Conservation (phyloP, 30 jellyfish, hydroid and myxozoan species). For the Aurelia aurita region DNA sequence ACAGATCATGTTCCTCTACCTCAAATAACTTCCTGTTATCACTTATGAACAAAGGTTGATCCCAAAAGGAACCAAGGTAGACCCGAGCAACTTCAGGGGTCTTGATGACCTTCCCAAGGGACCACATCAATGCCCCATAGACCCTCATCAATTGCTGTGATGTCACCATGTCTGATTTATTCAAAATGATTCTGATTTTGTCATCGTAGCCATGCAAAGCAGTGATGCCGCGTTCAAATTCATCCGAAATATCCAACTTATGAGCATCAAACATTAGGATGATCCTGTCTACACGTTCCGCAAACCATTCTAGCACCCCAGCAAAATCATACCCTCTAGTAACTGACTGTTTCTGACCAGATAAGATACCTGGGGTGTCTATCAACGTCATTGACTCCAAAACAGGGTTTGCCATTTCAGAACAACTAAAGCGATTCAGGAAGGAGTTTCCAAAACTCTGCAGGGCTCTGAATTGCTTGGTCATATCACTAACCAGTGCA, state of each 20-base stretch:
- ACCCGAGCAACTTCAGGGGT: conserved; percentile 99
- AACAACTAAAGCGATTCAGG: conserved; percentile 90
- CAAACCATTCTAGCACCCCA: conserved; percentile 98
- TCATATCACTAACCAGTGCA: conserved; percentile 91
- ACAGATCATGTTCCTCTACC: conserved; percentile 92
- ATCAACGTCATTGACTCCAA: conserved; percentile 87
- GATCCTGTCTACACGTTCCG: conserved; percentile 95
- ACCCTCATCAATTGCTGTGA: conserved; percentile 99
- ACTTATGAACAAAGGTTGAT: conserved; percentile 85
- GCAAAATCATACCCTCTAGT: conserved; percentile 96
- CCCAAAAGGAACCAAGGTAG: conserved; percentile 99
- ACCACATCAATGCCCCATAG: conserved; percentile 99
- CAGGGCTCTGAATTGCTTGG: conserved; percentile 87
- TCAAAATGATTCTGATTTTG: conserved; percentile 92
- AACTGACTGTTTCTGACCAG: conserved; percentile 98
- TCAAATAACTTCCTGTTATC: conserved; percentile 90
- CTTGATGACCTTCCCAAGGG: conserved; percentile 98
- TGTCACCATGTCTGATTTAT: conserved; percentile 96
- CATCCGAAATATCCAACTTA: conserved; percentile 98
- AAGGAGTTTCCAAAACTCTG: conserved; percentile 97
- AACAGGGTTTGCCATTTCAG: conserved; percentile 92
- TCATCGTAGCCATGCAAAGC: conserved; percentile 98
- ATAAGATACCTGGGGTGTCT: conserved; percentile 98
- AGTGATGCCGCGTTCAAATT: conserved; percentile 90
- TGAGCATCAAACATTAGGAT: conserved; percentile 98